These are phyloP conservation scores for Chionoecetes opilio DNA, from an alignment of 1,140 invertebrate genomes.

Conservation along the genomic window DNA sequence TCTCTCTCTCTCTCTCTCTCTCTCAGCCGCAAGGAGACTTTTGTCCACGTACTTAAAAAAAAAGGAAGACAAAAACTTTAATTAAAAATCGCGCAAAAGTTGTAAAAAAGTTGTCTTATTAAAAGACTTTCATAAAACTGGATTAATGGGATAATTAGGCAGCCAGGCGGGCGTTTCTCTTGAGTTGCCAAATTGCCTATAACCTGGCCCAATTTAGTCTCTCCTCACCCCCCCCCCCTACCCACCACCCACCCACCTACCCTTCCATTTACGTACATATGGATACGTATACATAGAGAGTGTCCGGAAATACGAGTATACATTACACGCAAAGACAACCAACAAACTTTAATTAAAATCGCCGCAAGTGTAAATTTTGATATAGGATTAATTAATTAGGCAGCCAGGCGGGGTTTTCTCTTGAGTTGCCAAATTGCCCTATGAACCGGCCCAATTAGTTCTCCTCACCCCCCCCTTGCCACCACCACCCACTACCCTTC, in stretches of 20 bases:
- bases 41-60: neutral
- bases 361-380: too few species aligned
- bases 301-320: too few species aligned
- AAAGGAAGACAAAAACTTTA: constrained; percentile 22
- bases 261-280: neutral
- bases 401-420: too few species aligned
- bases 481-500: neutral
- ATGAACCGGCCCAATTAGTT: too few species aligned
- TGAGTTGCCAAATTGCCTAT: constrained; percentile 62
- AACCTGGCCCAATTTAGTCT: neutral
- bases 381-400: too few species aligned
- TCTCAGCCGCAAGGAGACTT: neutral
- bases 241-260: neutral
- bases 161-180: neutral
- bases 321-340: too few species aligned
- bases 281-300: neutral
- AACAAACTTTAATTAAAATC: too few species aligned
- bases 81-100: constrained; percentile 65
- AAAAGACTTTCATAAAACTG: constrained; percentile 71
- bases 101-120: constrained; percentile 66
- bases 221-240: neutral
- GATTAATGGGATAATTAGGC: constrained; percentile 63
- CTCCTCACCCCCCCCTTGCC: too few species aligned
- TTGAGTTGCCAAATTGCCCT: too few species aligned
- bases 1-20: constrained; percentile 58